Evolutionary conservation across 2,888 invertebrate genomes (phyloP), one percentile per base, ranked within the genome.

Genomic region (Magallana nippona): DNA sequence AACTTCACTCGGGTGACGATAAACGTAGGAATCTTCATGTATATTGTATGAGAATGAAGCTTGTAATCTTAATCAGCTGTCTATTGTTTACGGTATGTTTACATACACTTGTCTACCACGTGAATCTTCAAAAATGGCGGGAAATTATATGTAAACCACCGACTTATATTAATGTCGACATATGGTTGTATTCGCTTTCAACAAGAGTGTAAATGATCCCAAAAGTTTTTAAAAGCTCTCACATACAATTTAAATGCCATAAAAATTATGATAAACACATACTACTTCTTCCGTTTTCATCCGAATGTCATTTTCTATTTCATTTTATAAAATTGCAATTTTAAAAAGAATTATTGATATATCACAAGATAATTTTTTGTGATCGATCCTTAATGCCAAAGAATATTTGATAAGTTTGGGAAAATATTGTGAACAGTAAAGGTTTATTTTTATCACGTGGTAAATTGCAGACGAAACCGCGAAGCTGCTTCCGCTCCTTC

Each of bases 401-500:
- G 0, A 60, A 60, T 60, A n/a, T 60, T n/a, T 10, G 17, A 17
- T 60, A n/a, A n/a, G 62, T 60, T 60, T 60, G 5, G 62, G n/a
- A 60, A 60, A 17, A n/a, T 78, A n/a, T 78, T 55, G 22, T 78
- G 17, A 8, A 11, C 15, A 17, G n/a, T 55, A 78, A 17, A 56
- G 78, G 71, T 71, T 71, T 71, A 71, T 71, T 71, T 71, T 22
- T 32, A 44, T 78, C 78, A 78, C 56, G 78, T 78, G 78, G 55
- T 55, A n/a, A 19, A 62, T 83, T 83, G 71, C 60, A 79, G 79
- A 79, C 79, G 81, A 83, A 83, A 78, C 79, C 81, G 83, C 83
- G 77, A 63, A 82, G 87, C 87, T 87, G 87, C 89, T 90, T 89
- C 88, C 87, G 87, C 87, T 88, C 84, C 86, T 92, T 91, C 92